Conservation (phyloP, 2,113 vertebrate genomes). For the Lepisosteus oculatus region DNA sequence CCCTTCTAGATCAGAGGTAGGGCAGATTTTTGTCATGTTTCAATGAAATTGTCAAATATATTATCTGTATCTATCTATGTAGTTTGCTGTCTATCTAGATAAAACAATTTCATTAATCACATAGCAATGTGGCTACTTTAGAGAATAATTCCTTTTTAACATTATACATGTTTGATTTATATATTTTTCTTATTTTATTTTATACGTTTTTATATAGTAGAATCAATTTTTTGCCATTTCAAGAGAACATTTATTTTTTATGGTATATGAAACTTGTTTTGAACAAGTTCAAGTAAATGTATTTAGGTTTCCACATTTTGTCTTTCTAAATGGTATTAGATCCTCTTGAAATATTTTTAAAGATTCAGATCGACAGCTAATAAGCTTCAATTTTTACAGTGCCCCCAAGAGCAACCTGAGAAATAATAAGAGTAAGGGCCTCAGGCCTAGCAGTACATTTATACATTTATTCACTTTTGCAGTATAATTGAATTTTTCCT, state of each 20-base stretch:
- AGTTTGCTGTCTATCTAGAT: constrained; percentile 14
- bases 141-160: not conserved
- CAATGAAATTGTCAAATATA: not conserved
- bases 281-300: constrained; percentile 16
- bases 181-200: not conserved
- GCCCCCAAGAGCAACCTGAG: constrained; percentile 49
- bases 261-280: constrained; percentile 1
- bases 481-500: constrained; percentile 68
- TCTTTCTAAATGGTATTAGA: constrained; percentile 22
- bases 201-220: constrained; percentile 11
- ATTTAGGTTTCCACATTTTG: not conserved
- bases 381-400: constrained; percentile 29
- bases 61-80: constrained; percentile 7
- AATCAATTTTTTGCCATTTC: constrained; percentile 20
- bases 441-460: constrained; percentile 26
- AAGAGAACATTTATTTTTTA: constrained; percentile 24
- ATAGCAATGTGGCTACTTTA: not conserved
- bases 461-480: constrained; percentile 71
- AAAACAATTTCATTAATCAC: constrained; percentile 1
- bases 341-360: constrained; percentile 36
- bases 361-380: constrained; percentile 44
- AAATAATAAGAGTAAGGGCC: constrained; percentile 33
- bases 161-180: not conserved
- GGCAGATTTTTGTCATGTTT: not conserved
- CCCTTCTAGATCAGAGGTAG: constrained; percentile 1